phyloP scores from a whole-genome alignment of 2,888 invertebrate species.

The Drosophila kuntzei region DNA sequence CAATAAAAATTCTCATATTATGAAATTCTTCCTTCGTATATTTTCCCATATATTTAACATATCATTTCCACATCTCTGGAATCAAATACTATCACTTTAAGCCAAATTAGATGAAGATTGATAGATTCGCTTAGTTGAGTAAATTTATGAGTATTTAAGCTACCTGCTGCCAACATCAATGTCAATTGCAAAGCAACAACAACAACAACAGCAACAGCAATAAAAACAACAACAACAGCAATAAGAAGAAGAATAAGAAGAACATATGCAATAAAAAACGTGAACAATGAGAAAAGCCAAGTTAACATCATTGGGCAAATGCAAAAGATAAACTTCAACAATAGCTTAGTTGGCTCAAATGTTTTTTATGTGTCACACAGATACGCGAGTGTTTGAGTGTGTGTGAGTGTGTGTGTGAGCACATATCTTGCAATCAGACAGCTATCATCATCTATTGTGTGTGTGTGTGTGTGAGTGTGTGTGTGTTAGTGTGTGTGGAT shows the following conservation, averaged over 20 bases:
- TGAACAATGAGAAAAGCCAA: constrained; percentile 39
- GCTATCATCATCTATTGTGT: constrained; percentile 52
- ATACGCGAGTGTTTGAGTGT: constrained; percentile 13
- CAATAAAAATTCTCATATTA: too few species aligned
- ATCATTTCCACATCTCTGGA: constrained; percentile 16
- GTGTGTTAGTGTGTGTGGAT: constrained; percentile 44
- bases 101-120: constrained; percentile 44
- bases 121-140: constrained; percentile 40
- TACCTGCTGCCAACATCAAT: constrained; percentile 61
- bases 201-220: constrained; percentile 14
- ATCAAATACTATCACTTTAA: constrained; percentile 29
- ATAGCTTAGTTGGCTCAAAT: constrained; percentile 73
- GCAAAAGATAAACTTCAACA: constrained; percentile 77
- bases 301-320: constrained; percentile 70
- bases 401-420: constrained; percentile 8
- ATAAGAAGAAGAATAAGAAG: background rate
- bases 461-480: constrained; percentile 9
- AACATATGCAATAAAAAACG: constrained; percentile 22
- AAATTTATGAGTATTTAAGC: constrained; percentile 65
- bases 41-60: too few species aligned
- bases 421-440: constrained; percentile 56
- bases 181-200: constrained; percentile 36
- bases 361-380: constrained; percentile 67
- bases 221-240: too few species aligned
- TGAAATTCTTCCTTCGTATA: too few species aligned